These are phyloP conservation scores for Taenioides sp. DNA, from an alignment of 2,797 vertebrate genomes.

Conservation along the genomic window DNA sequence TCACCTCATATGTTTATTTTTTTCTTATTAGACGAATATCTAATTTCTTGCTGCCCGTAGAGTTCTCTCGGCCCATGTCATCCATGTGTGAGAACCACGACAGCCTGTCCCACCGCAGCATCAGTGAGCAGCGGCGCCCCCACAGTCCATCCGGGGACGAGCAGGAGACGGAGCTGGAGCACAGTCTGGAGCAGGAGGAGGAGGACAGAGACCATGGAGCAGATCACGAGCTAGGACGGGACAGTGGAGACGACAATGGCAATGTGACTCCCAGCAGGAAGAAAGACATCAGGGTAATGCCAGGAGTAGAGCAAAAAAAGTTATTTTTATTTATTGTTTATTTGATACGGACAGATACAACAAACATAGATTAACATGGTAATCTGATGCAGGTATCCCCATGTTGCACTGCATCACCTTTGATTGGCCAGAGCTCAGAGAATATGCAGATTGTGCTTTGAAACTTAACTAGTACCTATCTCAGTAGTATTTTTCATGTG, in stretches of 20 bases:
- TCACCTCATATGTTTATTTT: too few relatives aligned
- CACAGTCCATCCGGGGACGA: constrained; percentile 78
- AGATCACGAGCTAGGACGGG: constrained; percentile 44
- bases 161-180: constrained; percentile 76
- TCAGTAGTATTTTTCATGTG: too few relatives aligned
- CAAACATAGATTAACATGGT: too few relatives aligned
- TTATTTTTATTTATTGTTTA: too few relatives aligned
- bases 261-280: constrained; percentile 89
- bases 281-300: constrained; percentile 91
- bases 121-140: constrained; percentile 61
- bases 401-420: too few relatives aligned
- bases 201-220: constrained; percentile 70
- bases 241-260: constrained; percentile 70
- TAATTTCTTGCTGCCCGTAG: constrained; percentile 60
- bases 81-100: constrained; percentile 91
- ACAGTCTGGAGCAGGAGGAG: constrained; percentile 76
- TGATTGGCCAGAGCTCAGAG: too few relatives aligned
- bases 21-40: too few relatives aligned
- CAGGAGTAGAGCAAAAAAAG: neutral
- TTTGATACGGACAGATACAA: too few relatives aligned
- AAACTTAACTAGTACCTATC: too few relatives aligned
- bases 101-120: constrained; percentile 69
- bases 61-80: constrained; percentile 90
- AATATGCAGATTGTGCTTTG: too few relatives aligned
- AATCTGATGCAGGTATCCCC: too few relatives aligned